These are phyloP conservation scores for Drosophila truncata DNA, from an alignment of 1,140 invertebrate genomes.

Conservation along the genomic window DNA sequence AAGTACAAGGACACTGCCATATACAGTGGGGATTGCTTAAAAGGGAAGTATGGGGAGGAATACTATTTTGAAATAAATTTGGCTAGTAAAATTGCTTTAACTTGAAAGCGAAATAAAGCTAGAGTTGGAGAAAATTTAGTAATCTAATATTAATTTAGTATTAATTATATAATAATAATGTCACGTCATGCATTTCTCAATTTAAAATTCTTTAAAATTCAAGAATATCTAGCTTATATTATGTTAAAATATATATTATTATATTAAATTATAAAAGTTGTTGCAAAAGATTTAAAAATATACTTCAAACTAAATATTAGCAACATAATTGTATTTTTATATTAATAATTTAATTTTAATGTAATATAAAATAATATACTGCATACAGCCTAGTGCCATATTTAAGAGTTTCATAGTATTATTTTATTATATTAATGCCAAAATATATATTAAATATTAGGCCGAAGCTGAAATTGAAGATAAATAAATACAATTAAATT, in stretches of 20 bases:
- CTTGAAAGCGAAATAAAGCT: background rate
- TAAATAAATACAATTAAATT: too few relatives aligned
- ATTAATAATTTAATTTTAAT: background rate
- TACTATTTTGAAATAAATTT: background rate
- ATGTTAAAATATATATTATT: background rate
- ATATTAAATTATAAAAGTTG: background rate
- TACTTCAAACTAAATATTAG: too few relatives aligned
- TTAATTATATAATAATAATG: background rate
- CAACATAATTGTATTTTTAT: too few relatives aligned
- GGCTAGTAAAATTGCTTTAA: background rate
- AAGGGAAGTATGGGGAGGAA: background rate
- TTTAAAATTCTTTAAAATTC: background rate
- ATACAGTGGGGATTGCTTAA: constrained; percentile 10
- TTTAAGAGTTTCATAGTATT: too few relatives aligned
- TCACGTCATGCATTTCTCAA: too few relatives aligned
- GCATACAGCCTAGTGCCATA: too few relatives aligned
- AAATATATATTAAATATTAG: too few relatives aligned
- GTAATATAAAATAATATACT: background rate
- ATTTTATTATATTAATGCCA: too few relatives aligned
- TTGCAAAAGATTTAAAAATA: background rate
- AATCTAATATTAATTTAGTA: background rate
- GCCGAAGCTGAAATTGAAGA: too few relatives aligned
- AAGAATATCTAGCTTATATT: background rate
- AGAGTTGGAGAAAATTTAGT: background rate
- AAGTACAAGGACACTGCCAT: constrained; percentile 75